Percentiles rank a stretch among this genome's conserved stretches.
Conservation (phyloP, 2,888 invertebrate species). For the Podotricha telesiphe region DNA sequence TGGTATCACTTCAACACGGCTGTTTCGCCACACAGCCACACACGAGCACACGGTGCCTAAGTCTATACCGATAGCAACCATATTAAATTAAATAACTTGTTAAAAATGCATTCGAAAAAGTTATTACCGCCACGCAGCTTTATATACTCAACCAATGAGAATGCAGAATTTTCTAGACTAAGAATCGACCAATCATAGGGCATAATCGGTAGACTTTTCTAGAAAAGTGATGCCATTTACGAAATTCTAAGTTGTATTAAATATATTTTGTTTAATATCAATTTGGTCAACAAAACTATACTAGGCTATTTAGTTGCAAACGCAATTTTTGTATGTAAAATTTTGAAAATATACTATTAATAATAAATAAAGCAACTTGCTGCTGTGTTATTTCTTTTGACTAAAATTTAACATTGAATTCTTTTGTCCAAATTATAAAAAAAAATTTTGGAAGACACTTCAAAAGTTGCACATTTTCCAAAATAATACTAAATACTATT, state of each 20-base stretch:
- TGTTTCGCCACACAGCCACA: constrained; percentile 66
- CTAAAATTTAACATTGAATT: no score
- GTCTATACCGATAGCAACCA: constrained; percentile 71
- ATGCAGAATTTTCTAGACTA: constrained; percentile 59
- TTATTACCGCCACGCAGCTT: constrained; percentile 49
- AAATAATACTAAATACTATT: no score
- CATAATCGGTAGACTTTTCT: constrained; percentile 53
- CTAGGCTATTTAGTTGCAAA: no score
- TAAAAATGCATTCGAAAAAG: constrained; percentile 47
- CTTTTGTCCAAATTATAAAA: no score
- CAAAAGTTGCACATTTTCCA: no score
- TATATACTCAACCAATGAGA: constrained; percentile 61
- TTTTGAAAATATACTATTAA: no score
- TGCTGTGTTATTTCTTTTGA: no score
- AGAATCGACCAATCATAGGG: constrained; percentile 57
- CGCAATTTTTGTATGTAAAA: no score
- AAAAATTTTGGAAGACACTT: no score
- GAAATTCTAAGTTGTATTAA: background rate
- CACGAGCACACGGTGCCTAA: constrained; percentile 68
- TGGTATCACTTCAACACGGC: constrained; percentile 62
- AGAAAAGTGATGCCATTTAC: constrained; percentile 56
- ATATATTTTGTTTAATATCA: no score
- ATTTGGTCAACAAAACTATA: no score
- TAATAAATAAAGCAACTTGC: no score
- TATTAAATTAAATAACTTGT: constrained; percentile 43